Conservation (phyloP, 2,797 vertebrate genomes). For the Poecilia gillii region DNA sequence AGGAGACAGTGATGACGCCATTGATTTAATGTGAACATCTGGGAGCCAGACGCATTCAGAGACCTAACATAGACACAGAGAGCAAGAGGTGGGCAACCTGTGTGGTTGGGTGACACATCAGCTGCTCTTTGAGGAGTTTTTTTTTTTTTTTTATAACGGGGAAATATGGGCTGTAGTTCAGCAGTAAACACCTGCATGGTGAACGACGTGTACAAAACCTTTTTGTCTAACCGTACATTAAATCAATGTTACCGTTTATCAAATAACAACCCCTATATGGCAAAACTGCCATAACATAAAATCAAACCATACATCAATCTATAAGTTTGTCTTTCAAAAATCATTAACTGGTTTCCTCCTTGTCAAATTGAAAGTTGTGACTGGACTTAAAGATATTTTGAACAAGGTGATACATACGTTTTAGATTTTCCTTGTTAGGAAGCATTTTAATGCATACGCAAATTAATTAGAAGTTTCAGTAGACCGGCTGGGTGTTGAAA, state of each 20-base stretch:
- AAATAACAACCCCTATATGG: background rate
- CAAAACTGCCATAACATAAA: background rate
- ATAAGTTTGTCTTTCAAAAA: background rate
- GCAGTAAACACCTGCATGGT: background rate
- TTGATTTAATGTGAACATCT: constrained; percentile 60
- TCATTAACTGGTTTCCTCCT: background rate
- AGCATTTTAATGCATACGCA: background rate
- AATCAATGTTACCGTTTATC: background rate
- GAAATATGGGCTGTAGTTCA: background rate
- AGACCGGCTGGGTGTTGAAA: background rate
- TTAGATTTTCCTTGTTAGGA: background rate
- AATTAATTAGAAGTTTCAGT: background rate
- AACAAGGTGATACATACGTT: background rate
- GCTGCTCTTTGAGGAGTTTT: background rate
- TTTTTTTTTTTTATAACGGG: no score
- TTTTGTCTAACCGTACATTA: background rate
- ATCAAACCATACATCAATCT: background rate
- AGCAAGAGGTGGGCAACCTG: constrained; percentile 26
- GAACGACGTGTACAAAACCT: background rate
- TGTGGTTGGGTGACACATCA: constrained; percentile 8
- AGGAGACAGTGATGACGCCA: constrained; percentile 60
- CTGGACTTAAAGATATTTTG: background rate
- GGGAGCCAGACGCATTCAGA: constrained; percentile 39
- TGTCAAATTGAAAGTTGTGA: background rate
- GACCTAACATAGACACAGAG: constrained; percentile 30